phyloP scores from a whole-genome alignment of 2,113 vertebrate genomes.

The Tragelaphus strepsiceros region DNA sequence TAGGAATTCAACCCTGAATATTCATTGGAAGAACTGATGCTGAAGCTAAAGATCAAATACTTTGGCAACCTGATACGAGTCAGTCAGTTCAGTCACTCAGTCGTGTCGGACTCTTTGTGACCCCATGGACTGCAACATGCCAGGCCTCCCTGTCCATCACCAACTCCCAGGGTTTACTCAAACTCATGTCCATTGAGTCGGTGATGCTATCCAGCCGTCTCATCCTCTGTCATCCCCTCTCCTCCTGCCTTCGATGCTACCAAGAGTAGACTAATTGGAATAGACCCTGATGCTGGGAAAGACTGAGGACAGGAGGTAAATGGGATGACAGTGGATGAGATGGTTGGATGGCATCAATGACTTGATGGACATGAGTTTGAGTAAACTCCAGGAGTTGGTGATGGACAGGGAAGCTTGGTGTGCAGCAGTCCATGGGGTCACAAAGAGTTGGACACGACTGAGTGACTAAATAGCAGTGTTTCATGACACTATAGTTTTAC shows the following conservation, averaged over 20 bases:
- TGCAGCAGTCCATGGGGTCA: background rate
- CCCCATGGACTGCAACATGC: background rate
- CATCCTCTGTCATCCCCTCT: background rate
- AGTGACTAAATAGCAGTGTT: background rate
- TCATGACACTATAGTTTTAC: background rate
- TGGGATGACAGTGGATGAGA: background rate
- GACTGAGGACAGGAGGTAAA: background rate
- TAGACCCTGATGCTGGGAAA: background rate
- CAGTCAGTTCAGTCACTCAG: background rate
- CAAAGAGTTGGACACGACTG: background rate
- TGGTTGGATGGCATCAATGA: background rate
- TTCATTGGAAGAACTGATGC: background rate
- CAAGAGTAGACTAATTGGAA: fast-evolving
- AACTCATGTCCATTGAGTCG: background rate
- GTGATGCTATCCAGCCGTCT: background rate
- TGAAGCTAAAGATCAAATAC: background rate
- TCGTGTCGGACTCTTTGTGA: fast-evolving
- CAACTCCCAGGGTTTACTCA: background rate
- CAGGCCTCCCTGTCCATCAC: background rate
- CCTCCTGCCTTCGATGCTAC: background rate
- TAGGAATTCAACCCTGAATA: background rate
- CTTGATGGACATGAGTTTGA: background rate
- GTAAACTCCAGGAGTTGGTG: background rate
- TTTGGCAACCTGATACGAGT: fast-evolving
- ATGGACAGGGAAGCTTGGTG: background rate